These are phyloP conservation scores for Gallinago jamesoni DNA, from an alignment of 2,113 vertebrate genomes.

Conservation along the genomic window DNA sequence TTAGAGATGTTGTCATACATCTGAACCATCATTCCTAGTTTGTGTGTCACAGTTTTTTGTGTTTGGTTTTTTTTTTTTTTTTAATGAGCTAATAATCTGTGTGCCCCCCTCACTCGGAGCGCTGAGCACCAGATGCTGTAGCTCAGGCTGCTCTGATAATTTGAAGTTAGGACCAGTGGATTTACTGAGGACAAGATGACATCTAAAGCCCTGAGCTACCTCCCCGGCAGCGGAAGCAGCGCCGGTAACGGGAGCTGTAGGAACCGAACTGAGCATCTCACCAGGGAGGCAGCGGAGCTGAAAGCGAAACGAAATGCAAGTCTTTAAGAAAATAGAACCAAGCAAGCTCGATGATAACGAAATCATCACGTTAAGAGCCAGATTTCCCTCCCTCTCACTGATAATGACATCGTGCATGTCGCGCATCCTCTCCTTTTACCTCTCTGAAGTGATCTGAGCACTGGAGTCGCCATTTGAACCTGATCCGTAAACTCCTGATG, in stretches of 20 bases:
- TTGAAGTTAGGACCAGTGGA: neutral
- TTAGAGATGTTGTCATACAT: neutral
- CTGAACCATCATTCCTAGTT: neutral
- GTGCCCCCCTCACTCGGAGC: accelerated
- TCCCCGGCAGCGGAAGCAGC: neutral
- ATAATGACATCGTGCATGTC: neutral
- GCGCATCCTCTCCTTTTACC: neutral
- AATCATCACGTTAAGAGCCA: neutral
- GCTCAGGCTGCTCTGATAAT: neutral
- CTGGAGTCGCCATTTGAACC: neutral
- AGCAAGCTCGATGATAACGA: neutral
- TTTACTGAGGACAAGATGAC: neutral
- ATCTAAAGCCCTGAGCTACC: neutral
- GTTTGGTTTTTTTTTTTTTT: neutral
- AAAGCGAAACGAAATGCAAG: neutral
- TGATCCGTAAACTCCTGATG: neutral
- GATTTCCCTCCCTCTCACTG: neutral
- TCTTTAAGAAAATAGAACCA: neutral
- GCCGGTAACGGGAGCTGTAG: neutral
- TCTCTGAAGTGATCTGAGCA: neutral
- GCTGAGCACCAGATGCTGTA: neutral
- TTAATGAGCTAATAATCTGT: neutral
- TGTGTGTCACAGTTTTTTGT: accelerated
- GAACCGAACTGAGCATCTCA: neutral
- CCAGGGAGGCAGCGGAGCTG: neutral